These are phyloP conservation scores for Ophthalmolycus amberensis DNA, from an alignment of 2,113 vertebrate species.

Conservation along the genomic window DNA sequence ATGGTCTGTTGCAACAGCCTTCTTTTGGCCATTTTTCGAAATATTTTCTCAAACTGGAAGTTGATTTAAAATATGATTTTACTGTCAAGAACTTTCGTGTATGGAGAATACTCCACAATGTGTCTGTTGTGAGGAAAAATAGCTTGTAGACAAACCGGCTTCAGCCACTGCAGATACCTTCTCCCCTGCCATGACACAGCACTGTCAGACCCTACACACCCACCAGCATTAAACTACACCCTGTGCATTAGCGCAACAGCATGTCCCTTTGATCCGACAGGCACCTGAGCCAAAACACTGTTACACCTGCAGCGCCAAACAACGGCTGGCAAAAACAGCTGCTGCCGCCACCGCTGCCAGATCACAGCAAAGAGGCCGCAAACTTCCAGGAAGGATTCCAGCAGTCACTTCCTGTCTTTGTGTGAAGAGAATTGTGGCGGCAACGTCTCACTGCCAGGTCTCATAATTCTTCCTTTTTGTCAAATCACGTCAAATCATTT, in stretches of 20 bases:
- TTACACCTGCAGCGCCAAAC: conserved; percentile 39
- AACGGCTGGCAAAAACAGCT: conserved; percentile 58
- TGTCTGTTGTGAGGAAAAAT: not conserved
- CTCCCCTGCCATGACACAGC: conserved; percentile 15
- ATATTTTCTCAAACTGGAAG: not conserved
- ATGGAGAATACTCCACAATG: not conserved
- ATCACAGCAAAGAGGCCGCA: conserved; percentile 24
- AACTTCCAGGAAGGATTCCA: conserved; percentile 25
- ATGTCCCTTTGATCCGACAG: conserved; percentile 44
- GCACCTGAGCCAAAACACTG: conserved; percentile 42
- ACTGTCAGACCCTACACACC: not conserved
- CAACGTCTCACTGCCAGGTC: not conserved
- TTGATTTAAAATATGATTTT: not conserved
- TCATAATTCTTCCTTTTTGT: not conserved
- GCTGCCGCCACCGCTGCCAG: not conserved
- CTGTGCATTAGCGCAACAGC: conserved; percentile 25
- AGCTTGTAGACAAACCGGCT: conserved; percentile 1
- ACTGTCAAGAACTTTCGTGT: not conserved
- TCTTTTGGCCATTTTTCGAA: not conserved
- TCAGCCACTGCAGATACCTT: conserved; percentile 8
- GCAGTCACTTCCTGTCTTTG: conserved; percentile 8
- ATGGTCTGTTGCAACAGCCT: not conserved
- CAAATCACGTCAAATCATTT: not conserved
- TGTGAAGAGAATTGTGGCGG: not conserved
- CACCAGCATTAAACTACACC: conserved; percentile 39